Conservation (phyloP, 2,797 vertebrate genomes). For the Cichlasoma orientale region DNA sequence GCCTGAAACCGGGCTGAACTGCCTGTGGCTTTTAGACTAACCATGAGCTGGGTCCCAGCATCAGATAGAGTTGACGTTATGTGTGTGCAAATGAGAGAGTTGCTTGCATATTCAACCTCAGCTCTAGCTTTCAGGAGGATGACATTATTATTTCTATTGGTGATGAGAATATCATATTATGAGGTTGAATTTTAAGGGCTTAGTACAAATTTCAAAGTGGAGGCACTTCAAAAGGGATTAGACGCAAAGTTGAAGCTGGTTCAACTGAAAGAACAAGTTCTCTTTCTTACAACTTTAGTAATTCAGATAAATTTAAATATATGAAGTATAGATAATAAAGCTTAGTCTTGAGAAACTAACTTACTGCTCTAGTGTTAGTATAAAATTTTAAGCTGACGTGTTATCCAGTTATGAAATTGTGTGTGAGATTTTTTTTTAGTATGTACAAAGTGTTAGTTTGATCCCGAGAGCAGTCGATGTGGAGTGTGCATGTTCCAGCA, state of each 20-base stretch:
- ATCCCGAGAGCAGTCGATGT: too few relatives aligned
- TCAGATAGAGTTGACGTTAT: slow-evolving; percentile 54
- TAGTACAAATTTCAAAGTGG: slow-evolving; percentile 48
- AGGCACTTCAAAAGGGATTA: slow-evolving; percentile 21
- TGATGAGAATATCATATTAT: slow-evolving; percentile 63
- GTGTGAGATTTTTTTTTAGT: too few relatives aligned
- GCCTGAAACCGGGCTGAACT: slow-evolving; percentile 59
- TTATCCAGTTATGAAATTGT: not conserved
- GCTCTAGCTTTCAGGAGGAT: slow-evolving; percentile 42
- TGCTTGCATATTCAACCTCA: slow-evolving; percentile 52
- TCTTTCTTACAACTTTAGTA: not conserved
- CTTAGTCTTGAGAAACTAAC: not conserved
- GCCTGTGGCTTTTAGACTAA: slow-evolving; percentile 69
- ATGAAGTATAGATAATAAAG: not conserved
- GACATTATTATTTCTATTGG: slow-evolving; percentile 47
- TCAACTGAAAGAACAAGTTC: not conserved
- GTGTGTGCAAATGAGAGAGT: slow-evolving; percentile 70
- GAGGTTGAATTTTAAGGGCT: slow-evolving; percentile 51
- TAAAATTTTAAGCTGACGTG: not conserved
- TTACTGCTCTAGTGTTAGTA: not conserved
- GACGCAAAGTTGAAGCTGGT: slow-evolving; percentile 1
- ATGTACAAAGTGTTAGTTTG: too few relatives aligned
- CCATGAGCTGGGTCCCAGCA: slow-evolving; percentile 30
- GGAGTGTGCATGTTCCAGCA: too few relatives aligned
- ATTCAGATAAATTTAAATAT: not conserved